These are phyloP conservation scores for Crenuchus spilurus DNA, from an alignment of 2,797 vertebrate species.

Conservation along the genomic window DNA sequence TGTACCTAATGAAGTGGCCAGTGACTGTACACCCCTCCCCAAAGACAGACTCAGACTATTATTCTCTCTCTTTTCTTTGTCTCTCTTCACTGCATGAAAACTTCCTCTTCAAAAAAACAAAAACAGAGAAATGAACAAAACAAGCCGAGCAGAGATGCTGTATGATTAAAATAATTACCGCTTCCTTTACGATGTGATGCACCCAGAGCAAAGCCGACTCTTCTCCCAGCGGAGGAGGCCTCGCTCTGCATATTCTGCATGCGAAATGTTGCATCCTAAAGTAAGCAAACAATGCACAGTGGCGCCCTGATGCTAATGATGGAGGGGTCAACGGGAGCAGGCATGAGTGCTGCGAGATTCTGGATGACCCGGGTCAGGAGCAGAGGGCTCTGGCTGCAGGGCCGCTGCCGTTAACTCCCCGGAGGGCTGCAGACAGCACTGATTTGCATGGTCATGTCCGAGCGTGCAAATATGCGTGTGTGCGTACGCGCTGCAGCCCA, in stretches of 20 bases:
- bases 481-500: slow-evolving; percentile 48
- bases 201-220: slow-evolving; percentile 56
- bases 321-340: slow-evolving; percentile 65
- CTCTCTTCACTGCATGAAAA: background rate
- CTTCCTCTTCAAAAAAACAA: background rate
- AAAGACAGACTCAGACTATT: slow-evolving; percentile 30
- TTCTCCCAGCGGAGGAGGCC: slow-evolving; percentile 63
- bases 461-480: slow-evolving; percentile 55
- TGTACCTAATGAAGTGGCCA: too few relatives aligned
- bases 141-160: slow-evolving; percentile 53
- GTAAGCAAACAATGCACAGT: slow-evolving; percentile 77
- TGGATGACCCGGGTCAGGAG: slow-evolving; percentile 55
- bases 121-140: slow-evolving; percentile 6
- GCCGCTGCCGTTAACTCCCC: slow-evolving; percentile 50
- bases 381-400: slow-evolving; percentile 49
- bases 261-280: slow-evolving; percentile 79
- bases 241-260: slow-evolving; percentile 82
- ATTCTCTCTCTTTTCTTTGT: background rate
- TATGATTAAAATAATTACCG: slow-evolving; percentile 79
- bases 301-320: slow-evolving; percentile 78
- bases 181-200: slow-evolving; percentile 78
- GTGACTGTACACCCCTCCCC: background rate
- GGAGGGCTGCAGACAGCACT: slow-evolving; percentile 30
- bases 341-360: slow-evolving; percentile 49
- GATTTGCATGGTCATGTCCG: slow-evolving; percentile 60